phyloP scores from a whole-genome alignment of 1,140 invertebrate species.

The Aricia agestis region DNA sequence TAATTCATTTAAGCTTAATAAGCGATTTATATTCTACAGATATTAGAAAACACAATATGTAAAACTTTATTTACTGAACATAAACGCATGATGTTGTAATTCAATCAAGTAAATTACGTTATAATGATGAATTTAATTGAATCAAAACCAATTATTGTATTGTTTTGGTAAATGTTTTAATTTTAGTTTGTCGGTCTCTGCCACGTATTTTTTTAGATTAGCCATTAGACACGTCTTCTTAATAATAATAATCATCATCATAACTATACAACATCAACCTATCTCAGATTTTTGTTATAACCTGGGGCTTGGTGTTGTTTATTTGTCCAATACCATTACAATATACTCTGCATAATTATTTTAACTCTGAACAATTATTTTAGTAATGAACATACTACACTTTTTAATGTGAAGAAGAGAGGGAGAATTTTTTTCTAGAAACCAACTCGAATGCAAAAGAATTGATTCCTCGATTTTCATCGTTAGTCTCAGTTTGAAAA shows the following conservation, averaged over 20 bases:
- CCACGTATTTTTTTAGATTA: too few species aligned
- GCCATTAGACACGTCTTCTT: too few species aligned
- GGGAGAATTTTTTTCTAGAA: background rate
- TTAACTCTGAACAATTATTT: too few species aligned
- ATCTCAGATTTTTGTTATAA: too few species aligned
- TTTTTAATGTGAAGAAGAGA: too few species aligned
- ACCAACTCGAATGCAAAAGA: background rate
- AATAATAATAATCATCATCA: too few species aligned
- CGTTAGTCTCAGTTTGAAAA: background rate
- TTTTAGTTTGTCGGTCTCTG: too few species aligned
- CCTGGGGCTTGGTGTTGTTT: too few species aligned
- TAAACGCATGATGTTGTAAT: conserved; percentile 10
- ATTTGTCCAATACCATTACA: too few species aligned
- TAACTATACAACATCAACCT: too few species aligned
- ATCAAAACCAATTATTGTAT: background rate
- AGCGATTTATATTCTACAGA: background rate
- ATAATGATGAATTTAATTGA: background rate
- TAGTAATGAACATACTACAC: too few species aligned
- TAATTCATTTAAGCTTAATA: background rate
- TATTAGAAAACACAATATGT: background rate
- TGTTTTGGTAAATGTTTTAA: background rate
- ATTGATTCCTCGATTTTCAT: background rate
- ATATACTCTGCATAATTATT: too few species aligned
- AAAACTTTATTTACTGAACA: background rate
- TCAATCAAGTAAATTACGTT: background rate